A percentile compares a stretch with the other conserved stretches of the same genome.
These are phyloP conservation scores for Smittia aterrima DNA, from an alignment of 2,888 invertebrate genomes.

Conservation along the genomic window DNA sequence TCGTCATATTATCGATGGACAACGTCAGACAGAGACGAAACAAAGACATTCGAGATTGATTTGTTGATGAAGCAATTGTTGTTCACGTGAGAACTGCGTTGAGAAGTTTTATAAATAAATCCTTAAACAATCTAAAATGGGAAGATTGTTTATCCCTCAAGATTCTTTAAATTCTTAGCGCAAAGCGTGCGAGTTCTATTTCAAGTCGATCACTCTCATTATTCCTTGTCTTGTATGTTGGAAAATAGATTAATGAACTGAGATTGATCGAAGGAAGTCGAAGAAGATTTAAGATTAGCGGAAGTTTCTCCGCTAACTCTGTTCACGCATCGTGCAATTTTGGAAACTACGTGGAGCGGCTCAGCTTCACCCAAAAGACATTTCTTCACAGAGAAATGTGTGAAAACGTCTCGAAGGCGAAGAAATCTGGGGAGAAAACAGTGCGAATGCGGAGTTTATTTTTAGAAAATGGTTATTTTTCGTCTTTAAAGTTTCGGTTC, in stretches of 20 bases:
- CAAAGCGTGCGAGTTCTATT: neutral
- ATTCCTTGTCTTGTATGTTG: too few species aligned
- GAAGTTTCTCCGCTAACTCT: too few species aligned
- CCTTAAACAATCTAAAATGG: constrained; percentile 26
- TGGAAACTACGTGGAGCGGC: too few species aligned
- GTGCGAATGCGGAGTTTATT: constrained; percentile 39
- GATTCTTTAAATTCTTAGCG: constrained; percentile 18
- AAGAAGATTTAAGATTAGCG: too few species aligned
- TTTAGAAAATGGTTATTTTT: constrained; percentile 37
- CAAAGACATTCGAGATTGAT: too few species aligned
- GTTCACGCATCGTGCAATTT: too few species aligned
- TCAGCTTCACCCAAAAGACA: too few species aligned
- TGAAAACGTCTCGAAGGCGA: neutral
- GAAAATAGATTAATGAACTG: too few species aligned
- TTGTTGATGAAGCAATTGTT: neutral
- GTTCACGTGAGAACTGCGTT: neutral
- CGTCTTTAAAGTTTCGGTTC: constrained; percentile 14
- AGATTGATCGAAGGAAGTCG: too few species aligned
- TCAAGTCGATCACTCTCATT: too few species aligned
- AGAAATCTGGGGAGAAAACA: constrained; percentile 38
- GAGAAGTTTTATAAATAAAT: neutral
- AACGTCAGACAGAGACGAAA: too few species aligned
- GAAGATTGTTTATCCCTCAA: constrained; percentile 35
- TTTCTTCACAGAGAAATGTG: neutral
- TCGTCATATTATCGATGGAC: too few species aligned